Base-by-base conservation (phyloP, 2,113 vertebrate genomes). In the Alces alces region DNA sequence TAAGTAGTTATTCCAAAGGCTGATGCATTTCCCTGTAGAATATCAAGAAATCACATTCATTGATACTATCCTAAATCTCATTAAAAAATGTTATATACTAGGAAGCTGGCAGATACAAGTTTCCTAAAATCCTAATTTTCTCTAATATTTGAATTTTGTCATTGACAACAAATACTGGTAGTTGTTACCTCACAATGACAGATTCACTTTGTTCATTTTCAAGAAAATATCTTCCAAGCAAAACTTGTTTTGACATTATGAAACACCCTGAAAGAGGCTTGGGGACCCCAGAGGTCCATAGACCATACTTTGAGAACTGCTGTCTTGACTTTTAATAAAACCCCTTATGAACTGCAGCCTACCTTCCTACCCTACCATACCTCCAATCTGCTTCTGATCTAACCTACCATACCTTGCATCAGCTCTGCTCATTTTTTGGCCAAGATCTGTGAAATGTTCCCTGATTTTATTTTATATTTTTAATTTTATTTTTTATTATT, bases 61-160 rank as follows among this genome's bases (percentile, higher is more conserved):
- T 79, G 12, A 50, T 70, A 86, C 76, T 9, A 83, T 60, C 13
- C 25, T 25, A 60, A 73, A 36, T 96, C 58, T 73, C 43, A 47
- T 90, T 10, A 1, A 55, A 91, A 78, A 58, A 7, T 73, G 55
- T 79, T 86, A 25, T 89, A 61, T 92, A 27, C 47, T 33, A 9
- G 25, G 9, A 60, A 58, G 17, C 11, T 94, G 55, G 17, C 47
- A 91, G 11, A 95, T 52, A 61, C 2, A 76, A 66, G 73, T 76
- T 89, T 91, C n/a, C 39, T 15, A 61, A 96, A 91, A 39, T 93
- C 86, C 55, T 33, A 23, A 82, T 64, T 89, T 95, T 93, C 79
- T 84, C 57, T 47, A 89, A 96, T 86, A 66, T 14, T 83, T 82
- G 17, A 60, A 78, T 95, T 85, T 76, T 95, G 55, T 73, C 66